Conservation (phyloP, 2,113 vertebrate species). For the Xenopus tropicalis region DNA sequence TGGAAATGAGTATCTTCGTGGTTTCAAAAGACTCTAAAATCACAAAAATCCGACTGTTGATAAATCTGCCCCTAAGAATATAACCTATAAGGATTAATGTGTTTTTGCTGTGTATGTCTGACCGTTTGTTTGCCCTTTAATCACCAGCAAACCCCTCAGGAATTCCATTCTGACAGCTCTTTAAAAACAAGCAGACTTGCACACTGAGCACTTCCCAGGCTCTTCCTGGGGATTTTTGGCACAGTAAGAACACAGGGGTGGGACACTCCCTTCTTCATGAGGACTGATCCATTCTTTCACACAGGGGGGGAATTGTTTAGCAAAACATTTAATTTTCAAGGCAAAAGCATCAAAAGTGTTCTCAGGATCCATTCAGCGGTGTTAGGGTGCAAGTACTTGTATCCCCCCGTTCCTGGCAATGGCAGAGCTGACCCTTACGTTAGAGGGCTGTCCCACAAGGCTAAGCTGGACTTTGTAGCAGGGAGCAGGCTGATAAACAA, state of each 20-base stretch:
- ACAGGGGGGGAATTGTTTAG: not conserved
- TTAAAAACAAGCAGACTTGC: not conserved
- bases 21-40: too few species aligned
- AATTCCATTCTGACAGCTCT: not conserved
- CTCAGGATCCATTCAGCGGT: not conserved
- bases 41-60: too few species aligned
- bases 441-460: not conserved
- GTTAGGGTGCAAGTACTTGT: not conserved
- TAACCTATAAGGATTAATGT: too few species aligned
- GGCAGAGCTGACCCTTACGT: not conserved
- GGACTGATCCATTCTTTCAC: conserved; percentile 23
- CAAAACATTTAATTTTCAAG: too few species aligned
- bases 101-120: too few species aligned
- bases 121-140: too few species aligned
- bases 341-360: too few species aligned
- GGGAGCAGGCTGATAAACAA: conserved; percentile 29
- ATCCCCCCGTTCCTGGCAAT: not conserved
- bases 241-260: conserved; percentile 1
- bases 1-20: too few species aligned
- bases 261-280: not conserved
- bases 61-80: too few species aligned
- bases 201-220: conserved; percentile 2
- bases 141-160: not conserved
- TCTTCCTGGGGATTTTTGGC: conserved; percentile 15
- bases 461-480: conserved; percentile 8